phyloP scores from a whole-genome alignment of 2,113 vertebrate genomes.

The Cranoglanis bouderius region DNA sequence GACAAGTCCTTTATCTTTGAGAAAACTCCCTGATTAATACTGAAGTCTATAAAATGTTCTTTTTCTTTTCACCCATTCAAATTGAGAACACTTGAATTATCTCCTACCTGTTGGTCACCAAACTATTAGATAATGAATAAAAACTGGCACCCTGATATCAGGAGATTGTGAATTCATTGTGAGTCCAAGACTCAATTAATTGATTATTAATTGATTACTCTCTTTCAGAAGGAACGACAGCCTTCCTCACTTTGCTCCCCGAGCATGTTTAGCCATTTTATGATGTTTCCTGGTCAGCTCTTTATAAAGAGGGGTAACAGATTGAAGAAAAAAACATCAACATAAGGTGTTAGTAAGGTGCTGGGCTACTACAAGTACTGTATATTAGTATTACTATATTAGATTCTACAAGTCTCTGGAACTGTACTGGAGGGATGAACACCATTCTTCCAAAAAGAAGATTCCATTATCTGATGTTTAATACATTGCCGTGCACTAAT shows the following conservation, averaged over 20 bases:
- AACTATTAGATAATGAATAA: neutral
- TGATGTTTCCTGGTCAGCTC: neutral
- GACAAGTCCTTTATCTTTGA: neutral
- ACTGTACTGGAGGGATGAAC: neutral
- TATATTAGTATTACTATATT: neutral
- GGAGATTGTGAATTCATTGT: neutral
- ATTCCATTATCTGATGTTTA: neutral
- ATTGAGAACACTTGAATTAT: neutral
- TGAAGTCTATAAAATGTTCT: neutral
- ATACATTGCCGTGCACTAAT: no score
- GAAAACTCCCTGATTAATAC: neutral
- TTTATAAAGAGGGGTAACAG: neutral
- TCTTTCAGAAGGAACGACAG: neutral
- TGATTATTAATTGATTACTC: neutral
- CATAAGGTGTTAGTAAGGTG: neutral
- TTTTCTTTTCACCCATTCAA: neutral
- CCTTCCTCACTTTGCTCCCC: neutral
- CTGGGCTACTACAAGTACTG: neutral
- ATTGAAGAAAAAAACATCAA: neutral
- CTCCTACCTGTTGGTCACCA: neutral
- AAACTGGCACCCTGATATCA: neutral
- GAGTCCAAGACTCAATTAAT: no score
- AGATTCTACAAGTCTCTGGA: neutral
- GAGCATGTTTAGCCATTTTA: neutral
- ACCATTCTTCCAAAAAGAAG: neutral